phyloP scores from a whole-genome alignment of 1,140 invertebrate species.

The Saccostrea cuccullata region DNA sequence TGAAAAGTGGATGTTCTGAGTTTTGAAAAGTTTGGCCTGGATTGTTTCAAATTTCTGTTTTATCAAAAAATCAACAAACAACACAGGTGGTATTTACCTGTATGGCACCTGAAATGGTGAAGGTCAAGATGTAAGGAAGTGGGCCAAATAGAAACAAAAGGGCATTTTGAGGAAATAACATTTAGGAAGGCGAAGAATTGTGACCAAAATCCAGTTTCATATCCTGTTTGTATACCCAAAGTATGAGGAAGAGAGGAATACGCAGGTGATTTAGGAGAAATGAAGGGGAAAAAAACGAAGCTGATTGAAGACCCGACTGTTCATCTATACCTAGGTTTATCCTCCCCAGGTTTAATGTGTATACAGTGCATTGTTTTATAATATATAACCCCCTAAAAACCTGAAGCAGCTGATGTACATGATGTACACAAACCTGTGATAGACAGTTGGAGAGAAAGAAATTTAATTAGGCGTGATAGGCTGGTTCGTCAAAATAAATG shows the following conservation, averaged over 20 bases:
- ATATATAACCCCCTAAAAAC: not conserved
- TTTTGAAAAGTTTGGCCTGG: not conserved
- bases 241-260: not conserved
- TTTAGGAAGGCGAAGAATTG: not conserved
- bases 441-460: slow-evolving; percentile 30
- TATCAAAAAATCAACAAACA: not conserved
- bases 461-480: slow-evolving; percentile 18
- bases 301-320: not conserved
- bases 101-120: not conserved
- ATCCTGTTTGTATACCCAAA: not conserved
- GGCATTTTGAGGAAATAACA: not conserved
- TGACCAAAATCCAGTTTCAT: not conserved
- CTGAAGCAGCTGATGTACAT: not conserved
- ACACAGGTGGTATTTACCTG: not conserved
- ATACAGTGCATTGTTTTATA: slow-evolving; percentile 11
- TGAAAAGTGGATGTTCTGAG: too few species aligned
- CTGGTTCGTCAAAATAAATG: not conserved
- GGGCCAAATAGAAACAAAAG: not conserved
- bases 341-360: not conserved
- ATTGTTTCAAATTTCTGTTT: not conserved
- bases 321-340: not conserved
- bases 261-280: not conserved
- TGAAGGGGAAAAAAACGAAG: not conserved
- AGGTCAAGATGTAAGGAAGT: not conserved
- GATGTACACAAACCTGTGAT: not conserved